A percentile compares a stretch with the other conserved stretches of the same genome.
These are phyloP conservation scores for Hyposoter didymator DNA, from an alignment of 2,888 invertebrate species.

Conservation along the genomic window DNA sequence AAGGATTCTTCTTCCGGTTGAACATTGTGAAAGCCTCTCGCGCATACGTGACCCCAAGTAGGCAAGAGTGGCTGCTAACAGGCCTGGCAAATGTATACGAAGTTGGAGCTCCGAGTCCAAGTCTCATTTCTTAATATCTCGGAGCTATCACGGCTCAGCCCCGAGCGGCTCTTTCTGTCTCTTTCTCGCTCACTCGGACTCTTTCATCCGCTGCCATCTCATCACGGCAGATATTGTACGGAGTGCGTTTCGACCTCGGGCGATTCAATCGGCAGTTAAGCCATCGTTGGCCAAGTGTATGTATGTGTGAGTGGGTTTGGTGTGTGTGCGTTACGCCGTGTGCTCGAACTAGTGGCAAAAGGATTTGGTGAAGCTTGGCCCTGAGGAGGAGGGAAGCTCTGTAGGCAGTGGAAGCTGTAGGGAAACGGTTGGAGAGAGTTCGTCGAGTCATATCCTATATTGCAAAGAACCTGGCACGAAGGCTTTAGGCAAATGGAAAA, in stretches of 20 bases:
- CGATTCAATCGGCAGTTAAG: slow-evolving; percentile 74
- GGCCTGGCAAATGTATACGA: slow-evolving; percentile 10
- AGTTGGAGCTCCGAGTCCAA: slow-evolving; percentile 32
- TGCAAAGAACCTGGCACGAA: slow-evolving; percentile 49
- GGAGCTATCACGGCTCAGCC: slow-evolving; percentile 57
- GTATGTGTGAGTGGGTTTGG: neutral
- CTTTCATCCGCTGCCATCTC: slow-evolving; percentile 29
- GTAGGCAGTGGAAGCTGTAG: slow-evolving; percentile 9
- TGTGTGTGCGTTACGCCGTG: slow-evolving; percentile 18
- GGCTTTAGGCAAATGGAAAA: slow-evolving; percentile 78
- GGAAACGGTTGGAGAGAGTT: slow-evolving; percentile 46
- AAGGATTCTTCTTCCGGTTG: slow-evolving; percentile 44
- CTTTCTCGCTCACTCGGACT: neutral
- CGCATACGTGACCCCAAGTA: slow-evolving; percentile 48
- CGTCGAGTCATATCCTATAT: slow-evolving; percentile 47
- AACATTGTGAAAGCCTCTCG: slow-evolving; percentile 35
- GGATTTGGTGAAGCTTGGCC: slow-evolving; percentile 31
- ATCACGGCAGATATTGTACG: slow-evolving; percentile 39
- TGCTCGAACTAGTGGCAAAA: slow-evolving; percentile 51
- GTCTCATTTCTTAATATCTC: slow-evolving; percentile 66
- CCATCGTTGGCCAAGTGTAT: slow-evolving; percentile 38
- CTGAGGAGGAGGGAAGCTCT: slow-evolving; percentile 22
- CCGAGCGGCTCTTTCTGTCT: slow-evolving; percentile 22
- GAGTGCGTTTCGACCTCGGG: slow-evolving; percentile 68
- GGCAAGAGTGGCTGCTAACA: neutral